Evolutionary conservation across 1,140 invertebrate genomes (phyloP).

Genomic region (Cheumatopsyche charites): DNA sequence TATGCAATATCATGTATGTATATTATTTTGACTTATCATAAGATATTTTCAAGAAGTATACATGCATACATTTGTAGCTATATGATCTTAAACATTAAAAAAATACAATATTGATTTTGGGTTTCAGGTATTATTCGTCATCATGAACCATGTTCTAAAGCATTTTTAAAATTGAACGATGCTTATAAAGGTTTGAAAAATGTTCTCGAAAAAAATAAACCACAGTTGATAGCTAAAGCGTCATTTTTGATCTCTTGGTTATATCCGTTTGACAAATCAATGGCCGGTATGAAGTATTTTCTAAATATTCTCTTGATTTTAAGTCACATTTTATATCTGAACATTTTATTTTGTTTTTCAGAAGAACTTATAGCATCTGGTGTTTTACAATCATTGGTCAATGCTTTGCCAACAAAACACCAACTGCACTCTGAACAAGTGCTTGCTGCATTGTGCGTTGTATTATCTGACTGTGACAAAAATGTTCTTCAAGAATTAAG

Average conservation of each 20-base stretch:
- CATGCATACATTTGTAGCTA: not conserved
- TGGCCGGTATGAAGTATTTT: slow-evolving; percentile 65
- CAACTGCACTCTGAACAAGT: slow-evolving; percentile 35
- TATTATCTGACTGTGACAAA: not conserved
- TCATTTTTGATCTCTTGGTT: slow-evolving; percentile 71
- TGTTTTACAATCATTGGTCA: slow-evolving; percentile 24
- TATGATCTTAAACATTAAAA: slow-evolving; percentile 3
- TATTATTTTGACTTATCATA: too few species aligned
- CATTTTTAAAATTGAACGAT: slow-evolving; percentile 64
- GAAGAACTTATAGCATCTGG: not conserved
- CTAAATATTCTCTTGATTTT: too few species aligned
- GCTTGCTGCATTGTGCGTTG: slow-evolving; percentile 21
- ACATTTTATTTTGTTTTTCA: slow-evolving; percentile 21
- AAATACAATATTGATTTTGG: not conserved
- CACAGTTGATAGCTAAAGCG: slow-evolving; percentile 71
- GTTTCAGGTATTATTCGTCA: slow-evolving; percentile 69
- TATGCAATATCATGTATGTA: slow-evolving; percentile 78
- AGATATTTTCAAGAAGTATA: slow-evolving; percentile 17
- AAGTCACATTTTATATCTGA: slow-evolving; percentile 5
- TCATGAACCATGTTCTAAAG: slow-evolving; percentile 61
- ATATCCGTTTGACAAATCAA: slow-evolving; percentile 61
- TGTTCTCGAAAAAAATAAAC: slow-evolving; percentile 64
- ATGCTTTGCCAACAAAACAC: slow-evolving; percentile 14
- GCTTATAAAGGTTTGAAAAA: slow-evolving; percentile 68
- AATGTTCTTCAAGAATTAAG: not conserved